Evolutionary conservation across 2,113 vertebrate genomes (phyloP), one percentile per base, ranked within the genome.

Genomic region (Tupaia chinensis): DNA sequence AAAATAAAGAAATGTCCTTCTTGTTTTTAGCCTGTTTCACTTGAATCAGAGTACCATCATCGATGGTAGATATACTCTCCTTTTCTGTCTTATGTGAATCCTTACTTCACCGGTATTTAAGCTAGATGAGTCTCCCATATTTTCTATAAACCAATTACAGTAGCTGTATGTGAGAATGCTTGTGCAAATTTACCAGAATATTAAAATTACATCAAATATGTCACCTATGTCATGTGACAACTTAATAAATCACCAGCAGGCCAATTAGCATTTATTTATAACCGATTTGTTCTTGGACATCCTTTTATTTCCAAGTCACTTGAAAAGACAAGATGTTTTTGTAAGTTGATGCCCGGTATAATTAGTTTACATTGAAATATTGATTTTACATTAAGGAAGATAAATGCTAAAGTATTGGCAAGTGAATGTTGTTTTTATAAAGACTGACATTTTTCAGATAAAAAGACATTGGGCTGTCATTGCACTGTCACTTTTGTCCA

Each of bases 351-450:
- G 56, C n/a, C 87, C 17, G 80, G 23, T 95, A 11, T 97, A 98
- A 98, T 98, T 98, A 98, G 29, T 74, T 98, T 87, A 96, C 83
- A 72, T 94, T 98, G 96, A 98, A 97, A 90, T 95, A 98, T 97
- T 97, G 98, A 98, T 98, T 98, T 97, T 97, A 96, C 68, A 97
- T 97, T 98, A 98, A 95, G 66, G 34, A 98, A 98, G 96, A 97
- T 85, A 97, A 98, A 98, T 0, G 0, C 58, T 97, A 76, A 97
- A 92, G 87, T 98, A 98, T 95, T 98, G 97, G 96, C 88, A 97
- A 65, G 15, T 9, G 74, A 97, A 96, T 95, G 32, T 61, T 96
- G 8, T 95, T 97, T 89, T 97, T 97, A 98, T 97, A 98, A 97
- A 97, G 81, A 93, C 22, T 97, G 87, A 70, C 91, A 94, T 44